Percentiles rank a stretch among this genome's conserved stretches.
These are phyloP conservation scores for Meiosimyza platycephala DNA, from an alignment of 2,888 invertebrate species.

Conservation along the genomic window DNA sequence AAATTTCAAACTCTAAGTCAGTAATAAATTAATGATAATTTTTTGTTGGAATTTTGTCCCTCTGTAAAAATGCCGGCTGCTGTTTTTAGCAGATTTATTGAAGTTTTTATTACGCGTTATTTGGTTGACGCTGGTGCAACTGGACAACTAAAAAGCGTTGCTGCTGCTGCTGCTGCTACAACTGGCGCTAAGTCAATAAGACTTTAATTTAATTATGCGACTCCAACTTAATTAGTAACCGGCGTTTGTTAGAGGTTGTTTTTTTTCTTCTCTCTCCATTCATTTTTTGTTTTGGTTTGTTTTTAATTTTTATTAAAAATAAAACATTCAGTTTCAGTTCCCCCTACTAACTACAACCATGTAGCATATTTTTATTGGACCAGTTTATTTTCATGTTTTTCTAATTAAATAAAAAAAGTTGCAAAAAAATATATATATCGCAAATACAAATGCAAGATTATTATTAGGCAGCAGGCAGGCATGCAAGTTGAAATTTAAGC, in stretches of 20 bases:
- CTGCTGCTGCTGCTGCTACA: too few species aligned
- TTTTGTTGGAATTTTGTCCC: too few species aligned
- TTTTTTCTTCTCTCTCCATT: conserved; percentile 16
- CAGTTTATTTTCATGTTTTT: neutral
- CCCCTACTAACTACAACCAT: too few species aligned
- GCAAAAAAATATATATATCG: too few species aligned
- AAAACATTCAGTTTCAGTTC: too few species aligned
- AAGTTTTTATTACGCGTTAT: neutral
- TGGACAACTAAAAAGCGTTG: neutral
- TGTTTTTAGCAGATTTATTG: too few species aligned
- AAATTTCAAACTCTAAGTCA: too few species aligned
- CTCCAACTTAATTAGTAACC: conserved; percentile 57
- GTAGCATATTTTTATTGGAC: neutral
- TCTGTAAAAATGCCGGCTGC: too few species aligned
- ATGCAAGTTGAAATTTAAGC: too few species aligned
- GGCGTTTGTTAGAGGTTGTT: conserved; percentile 37
- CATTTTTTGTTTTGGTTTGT: neutral
- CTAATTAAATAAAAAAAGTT: neutral
- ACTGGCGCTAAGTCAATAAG: conserved; percentile 52
- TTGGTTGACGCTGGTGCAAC: neutral
- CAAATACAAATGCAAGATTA: too few species aligned
- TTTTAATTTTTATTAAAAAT: conserved; percentile 4
- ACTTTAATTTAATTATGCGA: conserved; percentile 62
- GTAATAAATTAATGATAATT: too few species aligned
- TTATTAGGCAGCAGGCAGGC: neutral